Conservation (phyloP, 1,140 invertebrate genomes). For the Brachionus calyciflorus region DNA sequence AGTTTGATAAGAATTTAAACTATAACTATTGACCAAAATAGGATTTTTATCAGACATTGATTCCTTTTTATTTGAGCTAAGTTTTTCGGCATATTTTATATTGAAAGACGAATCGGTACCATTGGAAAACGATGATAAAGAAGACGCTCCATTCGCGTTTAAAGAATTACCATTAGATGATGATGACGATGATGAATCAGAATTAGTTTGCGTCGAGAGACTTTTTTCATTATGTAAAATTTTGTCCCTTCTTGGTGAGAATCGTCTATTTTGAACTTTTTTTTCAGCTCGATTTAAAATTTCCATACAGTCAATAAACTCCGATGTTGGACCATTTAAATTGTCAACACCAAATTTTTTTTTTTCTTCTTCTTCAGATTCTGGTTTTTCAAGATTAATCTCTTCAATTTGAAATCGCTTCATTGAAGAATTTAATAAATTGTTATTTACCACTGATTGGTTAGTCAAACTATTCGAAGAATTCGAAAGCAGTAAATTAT, state of each 20-base stretch:
- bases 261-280: constrained; percentile 51
- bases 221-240: not conserved
- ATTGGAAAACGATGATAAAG: not conserved
- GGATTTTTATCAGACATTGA: not conserved
- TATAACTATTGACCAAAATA: not conserved
- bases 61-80: not conserved
- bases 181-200: not conserved
- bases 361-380: not conserved
- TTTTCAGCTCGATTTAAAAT: constrained; percentile 56
- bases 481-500: constrained; percentile 54
- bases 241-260: not conserved
- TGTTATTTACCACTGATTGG: constrained; percentile 4
- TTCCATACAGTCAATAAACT: constrained; percentile 58
- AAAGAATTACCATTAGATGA: constrained; percentile 24
- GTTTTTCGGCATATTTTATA: no score
- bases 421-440: constrained; percentile 9
- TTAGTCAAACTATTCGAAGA: constrained; percentile 51
- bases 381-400: constrained; percentile 1
- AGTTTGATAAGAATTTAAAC: constrained; percentile 5
- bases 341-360: constrained; percentile 50
- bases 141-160: not conserved
- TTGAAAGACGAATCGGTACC: not conserved
- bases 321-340: constrained; percentile 53
- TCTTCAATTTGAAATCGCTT: not conserved
- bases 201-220: not conserved